Conservation (phyloP, 2,888 invertebrate genomes). For the Cremastobaeus sp. region DNA sequence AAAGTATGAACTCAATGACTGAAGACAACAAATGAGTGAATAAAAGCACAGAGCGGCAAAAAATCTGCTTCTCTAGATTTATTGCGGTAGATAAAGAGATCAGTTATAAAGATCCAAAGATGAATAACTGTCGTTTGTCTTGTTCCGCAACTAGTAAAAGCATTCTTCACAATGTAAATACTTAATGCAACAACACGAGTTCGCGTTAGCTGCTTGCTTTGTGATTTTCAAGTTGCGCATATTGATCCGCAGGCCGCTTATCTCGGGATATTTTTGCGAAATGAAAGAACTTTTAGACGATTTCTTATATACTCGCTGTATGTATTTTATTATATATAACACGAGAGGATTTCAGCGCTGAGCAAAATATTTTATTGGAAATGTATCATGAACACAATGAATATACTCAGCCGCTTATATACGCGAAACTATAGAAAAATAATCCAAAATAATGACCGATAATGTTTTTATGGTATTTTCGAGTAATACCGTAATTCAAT, state of each 20-base stretch:
- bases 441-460: too few species aligned
- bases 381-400: conserved; percentile 14
- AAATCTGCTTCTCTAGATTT: conserved; percentile 37
- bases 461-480: too few species aligned
- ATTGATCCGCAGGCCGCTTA: conserved; percentile 50
- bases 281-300: conserved; percentile 46
- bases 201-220: conserved; percentile 42
- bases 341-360: conserved; percentile 9
- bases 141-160: conserved; percentile 45
- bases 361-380: too few species aligned
- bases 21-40: conserved; percentile 21
- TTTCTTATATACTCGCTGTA: conserved; percentile 40
- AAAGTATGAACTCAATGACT: conserved; percentile 9
- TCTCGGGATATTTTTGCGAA: conserved; percentile 44
- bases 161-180: conserved; percentile 53
- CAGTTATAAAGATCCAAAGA: conserved; percentile 41
- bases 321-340: conserved; percentile 31
- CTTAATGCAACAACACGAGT: conserved; percentile 38
- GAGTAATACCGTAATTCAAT: too few species aligned
- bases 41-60: conserved; percentile 12
- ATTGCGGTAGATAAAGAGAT: conserved; percentile 39
- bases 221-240: conserved; percentile 44
- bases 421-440: too few species aligned
- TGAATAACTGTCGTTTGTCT: conserved; percentile 50
- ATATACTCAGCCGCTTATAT: too few species aligned